Percentiles rank a stretch among this genome's conserved stretches.
Conservation (phyloP, 2,888 invertebrate genomes). For the Oxystoma pomonae region DNA sequence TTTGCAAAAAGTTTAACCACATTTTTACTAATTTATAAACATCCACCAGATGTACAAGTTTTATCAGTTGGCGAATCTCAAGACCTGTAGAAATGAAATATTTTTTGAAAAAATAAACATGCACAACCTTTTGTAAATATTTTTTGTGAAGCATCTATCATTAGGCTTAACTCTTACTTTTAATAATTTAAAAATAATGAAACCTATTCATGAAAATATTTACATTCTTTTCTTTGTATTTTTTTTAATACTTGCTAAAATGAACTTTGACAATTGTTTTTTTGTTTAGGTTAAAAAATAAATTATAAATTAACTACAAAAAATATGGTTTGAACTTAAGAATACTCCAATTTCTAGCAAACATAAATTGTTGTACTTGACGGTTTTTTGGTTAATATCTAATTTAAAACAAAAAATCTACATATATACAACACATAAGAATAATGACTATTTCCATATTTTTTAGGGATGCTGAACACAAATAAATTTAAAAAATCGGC, state of each 20-base stretch:
- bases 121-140: background rate
- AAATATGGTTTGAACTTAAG: background rate
- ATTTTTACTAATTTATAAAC: too few species aligned
- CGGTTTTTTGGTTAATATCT: background rate
- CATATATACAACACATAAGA: background rate
- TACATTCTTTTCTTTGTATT: background rate
- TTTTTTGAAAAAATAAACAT: background rate
- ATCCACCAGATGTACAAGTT: background rate
- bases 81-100: background rate
- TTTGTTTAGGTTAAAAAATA: too few species aligned
- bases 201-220: background rate
- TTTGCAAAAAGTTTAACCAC: too few species aligned
- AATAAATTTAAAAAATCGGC: background rate
- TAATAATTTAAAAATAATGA: background rate
- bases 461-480: background rate
- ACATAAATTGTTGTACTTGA: background rate
- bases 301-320: too few species aligned
- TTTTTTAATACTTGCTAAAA: background rate
- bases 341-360: background rate
- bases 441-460: background rate
- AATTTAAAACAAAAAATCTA: background rate
- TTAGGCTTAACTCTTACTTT: background rate
- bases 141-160: background rate
- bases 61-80: background rate
- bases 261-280: too few species aligned